Percentiles rank a stretch among this genome's conserved stretches.
These are phyloP conservation scores for Siniperca obscura DNA, from an alignment of 2,797 vertebrate genomes.

Conservation along the genomic window DNA sequence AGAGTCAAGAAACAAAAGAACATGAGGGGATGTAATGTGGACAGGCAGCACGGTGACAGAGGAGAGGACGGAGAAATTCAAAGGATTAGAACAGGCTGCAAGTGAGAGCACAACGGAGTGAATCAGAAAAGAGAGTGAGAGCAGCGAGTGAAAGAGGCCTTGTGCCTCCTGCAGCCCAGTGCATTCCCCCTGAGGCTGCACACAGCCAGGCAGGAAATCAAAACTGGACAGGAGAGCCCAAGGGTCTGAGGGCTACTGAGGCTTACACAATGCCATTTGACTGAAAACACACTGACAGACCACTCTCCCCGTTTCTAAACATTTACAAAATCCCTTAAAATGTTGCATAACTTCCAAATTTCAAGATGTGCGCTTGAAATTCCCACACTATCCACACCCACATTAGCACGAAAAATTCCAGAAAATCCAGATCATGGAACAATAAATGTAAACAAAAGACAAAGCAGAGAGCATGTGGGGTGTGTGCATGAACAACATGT, in stretches of 20 bases:
- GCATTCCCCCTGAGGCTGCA: slow-evolving; percentile 21
- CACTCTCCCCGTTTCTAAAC: slow-evolving; percentile 6
- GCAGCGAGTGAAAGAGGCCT: slow-evolving; percentile 3
- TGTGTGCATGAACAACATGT: neutral
- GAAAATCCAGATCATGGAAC: slow-evolving; percentile 34
- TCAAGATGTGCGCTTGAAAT: slow-evolving; percentile 13
- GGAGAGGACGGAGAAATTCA: neutral
- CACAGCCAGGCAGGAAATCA: slow-evolving; percentile 55
- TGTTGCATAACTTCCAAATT: slow-evolving; percentile 42
- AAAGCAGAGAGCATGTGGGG: neutral
- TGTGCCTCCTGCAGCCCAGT: slow-evolving; percentile 9
- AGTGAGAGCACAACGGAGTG: neutral
- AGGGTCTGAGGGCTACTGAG: slow-evolving; percentile 17
- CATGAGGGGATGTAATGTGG: neutral
- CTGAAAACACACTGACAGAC: neutral
- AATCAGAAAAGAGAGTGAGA: neutral
- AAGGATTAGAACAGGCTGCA: neutral
- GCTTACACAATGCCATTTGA: slow-evolving; percentile 21
- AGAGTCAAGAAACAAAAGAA: neutral
- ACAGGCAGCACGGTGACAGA: neutral
- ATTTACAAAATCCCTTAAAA: slow-evolving; percentile 8
- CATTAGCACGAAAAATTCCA: neutral
- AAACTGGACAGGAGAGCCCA: slow-evolving; percentile 37
- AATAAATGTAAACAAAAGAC: slow-evolving; percentile 38
- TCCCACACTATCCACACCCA: slow-evolving; percentile 19